phyloP scores from a whole-genome alignment of 2,113 vertebrate species.

The Strix aluco region DNA sequence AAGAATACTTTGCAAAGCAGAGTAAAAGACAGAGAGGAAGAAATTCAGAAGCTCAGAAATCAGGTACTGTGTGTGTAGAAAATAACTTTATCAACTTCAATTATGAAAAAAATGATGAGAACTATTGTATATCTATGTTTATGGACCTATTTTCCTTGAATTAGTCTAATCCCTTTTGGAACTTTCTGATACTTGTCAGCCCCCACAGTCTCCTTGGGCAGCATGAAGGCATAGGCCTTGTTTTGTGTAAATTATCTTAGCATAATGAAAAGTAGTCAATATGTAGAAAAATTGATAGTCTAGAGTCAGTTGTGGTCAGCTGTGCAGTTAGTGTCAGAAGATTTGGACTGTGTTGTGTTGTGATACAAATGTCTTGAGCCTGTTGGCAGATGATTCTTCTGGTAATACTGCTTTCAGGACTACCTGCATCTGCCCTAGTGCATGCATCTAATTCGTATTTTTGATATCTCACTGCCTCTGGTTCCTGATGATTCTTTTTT shows the following conservation, averaged over 20 bases:
- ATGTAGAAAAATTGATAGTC: neutral
- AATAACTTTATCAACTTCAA: neutral
- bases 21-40: conserved; percentile 94
- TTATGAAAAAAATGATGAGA: neutral
- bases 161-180: neutral
- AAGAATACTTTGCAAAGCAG: conserved; percentile 90
- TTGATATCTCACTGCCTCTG: neutral
- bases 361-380: neutral
- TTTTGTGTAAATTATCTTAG: neutral
- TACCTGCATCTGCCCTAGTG: neutral
- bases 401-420: neutral
- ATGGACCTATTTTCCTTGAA: neutral
- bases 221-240: accelerated
- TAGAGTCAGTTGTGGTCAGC: neutral
- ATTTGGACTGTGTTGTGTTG: neutral
- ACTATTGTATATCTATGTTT: neutral
- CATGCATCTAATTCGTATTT: neutral
- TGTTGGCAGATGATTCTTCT: neutral
- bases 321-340: neutral
- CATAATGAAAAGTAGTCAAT: neutral
- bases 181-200: neutral
- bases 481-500: neutral
- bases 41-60: conserved; percentile 98
- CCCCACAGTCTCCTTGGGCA: neutral
- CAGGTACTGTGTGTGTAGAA: conserved; percentile 77